These are phyloP conservation scores for Ammospiza maritima DNA, from an alignment of 2,797 vertebrate species.

Conservation along the genomic window DNA sequence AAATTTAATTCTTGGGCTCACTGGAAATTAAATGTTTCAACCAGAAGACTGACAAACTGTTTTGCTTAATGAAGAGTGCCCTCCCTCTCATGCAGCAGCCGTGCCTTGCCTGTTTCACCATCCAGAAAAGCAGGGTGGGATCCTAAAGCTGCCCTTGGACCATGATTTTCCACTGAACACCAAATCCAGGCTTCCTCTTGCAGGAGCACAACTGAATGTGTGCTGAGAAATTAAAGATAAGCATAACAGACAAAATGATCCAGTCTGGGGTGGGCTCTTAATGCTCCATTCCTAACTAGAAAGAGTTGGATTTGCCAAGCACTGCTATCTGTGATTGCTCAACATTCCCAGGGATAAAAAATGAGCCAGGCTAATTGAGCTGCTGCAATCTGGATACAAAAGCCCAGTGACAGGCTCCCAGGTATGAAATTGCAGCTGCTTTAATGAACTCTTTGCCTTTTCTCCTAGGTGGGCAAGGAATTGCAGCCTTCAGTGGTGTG, in stretches of 20 bases:
- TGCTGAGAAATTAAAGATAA: background rate
- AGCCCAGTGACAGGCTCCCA: background rate
- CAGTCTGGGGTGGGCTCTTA: background rate
- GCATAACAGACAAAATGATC: background rate
- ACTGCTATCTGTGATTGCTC: background rate
- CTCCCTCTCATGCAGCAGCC: background rate
- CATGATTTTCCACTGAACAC: background rate
- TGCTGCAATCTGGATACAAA: background rate
- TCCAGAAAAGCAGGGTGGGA: background rate
- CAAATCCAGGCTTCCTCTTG: background rate
- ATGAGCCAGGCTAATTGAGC: background rate
- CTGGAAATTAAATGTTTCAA: background rate
- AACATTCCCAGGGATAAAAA: background rate
- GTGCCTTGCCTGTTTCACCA: background rate
- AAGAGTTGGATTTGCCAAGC: background rate
- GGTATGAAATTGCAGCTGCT: background rate
- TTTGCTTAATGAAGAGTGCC: background rate
- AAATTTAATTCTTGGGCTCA: background rate
- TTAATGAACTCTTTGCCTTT: background rate
- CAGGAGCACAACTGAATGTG: background rate
- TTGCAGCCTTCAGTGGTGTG: constrained; percentile 88
- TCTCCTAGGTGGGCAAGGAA: constrained; percentile 82
- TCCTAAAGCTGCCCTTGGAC: background rate
- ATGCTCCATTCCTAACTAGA: background rate
- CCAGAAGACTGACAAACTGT: background rate